Conservation (phyloP, 1,140 invertebrate species). For the Trypoxylus dichotomus region DNA sequence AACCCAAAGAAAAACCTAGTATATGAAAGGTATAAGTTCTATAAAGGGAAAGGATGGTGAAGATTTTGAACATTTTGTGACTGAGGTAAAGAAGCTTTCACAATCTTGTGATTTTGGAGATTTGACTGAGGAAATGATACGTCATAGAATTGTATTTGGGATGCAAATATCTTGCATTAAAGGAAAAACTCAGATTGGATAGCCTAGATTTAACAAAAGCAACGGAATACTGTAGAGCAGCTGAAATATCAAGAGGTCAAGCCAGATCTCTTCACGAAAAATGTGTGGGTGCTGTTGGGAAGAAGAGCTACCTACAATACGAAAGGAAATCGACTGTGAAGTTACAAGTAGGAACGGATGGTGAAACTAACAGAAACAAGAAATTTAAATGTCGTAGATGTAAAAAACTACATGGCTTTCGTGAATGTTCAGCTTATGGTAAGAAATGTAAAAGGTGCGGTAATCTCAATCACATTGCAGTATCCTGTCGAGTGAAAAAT, state of each 20-base stretch:
- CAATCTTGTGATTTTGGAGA: conserved; percentile 41
- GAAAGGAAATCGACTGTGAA: background rate
- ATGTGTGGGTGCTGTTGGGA: conserved; percentile 18
- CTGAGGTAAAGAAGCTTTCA: conserved; percentile 41
- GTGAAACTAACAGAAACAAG: conserved; percentile 18
- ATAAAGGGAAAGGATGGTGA: conserved; percentile 40
- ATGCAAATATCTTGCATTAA: conserved; percentile 42
- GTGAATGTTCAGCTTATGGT: conserved; percentile 30
- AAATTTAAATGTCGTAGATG: conserved; percentile 23
- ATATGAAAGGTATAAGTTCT: conserved; percentile 42
- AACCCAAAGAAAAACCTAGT: conserved; percentile 36
- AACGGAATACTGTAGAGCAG: conserved; percentile 39
- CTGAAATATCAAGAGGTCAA: background rate
- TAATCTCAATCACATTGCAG: conserved; percentile 29
- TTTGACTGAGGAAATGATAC: conserved; percentile 42
- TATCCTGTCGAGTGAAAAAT: background rate
- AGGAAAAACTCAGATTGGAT: conserved; percentile 41
- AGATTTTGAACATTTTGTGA: conserved; percentile 44
- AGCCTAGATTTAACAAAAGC: conserved; percentile 43
- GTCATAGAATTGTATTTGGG: conserved; percentile 47
- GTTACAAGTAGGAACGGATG: background rate
- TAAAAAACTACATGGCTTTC: conserved; percentile 27
- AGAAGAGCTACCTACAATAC: conserved; percentile 10
- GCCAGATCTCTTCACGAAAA: conserved; percentile 30
- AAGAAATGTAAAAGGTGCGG: conserved; percentile 21